Base-by-base conservation (phyloP, 2,113 vertebrate species). In the Festucalex cinctus region DNA sequence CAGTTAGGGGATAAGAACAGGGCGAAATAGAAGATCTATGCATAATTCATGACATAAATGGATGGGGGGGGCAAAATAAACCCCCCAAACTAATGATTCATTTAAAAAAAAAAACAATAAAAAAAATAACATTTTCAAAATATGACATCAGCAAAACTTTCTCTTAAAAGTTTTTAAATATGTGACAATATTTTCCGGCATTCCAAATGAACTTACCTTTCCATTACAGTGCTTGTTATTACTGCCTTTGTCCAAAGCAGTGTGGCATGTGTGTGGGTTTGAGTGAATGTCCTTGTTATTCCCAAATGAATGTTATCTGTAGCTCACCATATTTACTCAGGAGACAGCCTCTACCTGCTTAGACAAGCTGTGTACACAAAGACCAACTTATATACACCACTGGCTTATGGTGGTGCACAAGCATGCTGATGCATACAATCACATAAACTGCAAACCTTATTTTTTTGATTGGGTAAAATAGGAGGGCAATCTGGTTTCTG, bases 231-330 rank as follows among this genome's bases (percentile, higher is more conserved):
- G 7, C 22, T 57, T 60, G 10, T 60, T 60, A n/a, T 10, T n/a
- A 9, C 35, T 20, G 2, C 35, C 26, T 57, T 57, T 19, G 10
- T 26, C 13, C 16, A 14, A 51, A 16, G 26, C 16, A 17, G 14
- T 57, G 1, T 8, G 26, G 54, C 28, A 32, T n/a, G 48, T 28
- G 54, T 16, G 14, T 32, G 2, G 12, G 20, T 22, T 3, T 61
- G 32, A 77, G 54, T 59, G 35, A 53, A 14, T 58, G 67, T 65
- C 75, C 78, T 76, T 83, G 77, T 80, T 66, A 58, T 58, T 77
- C 57, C 68, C 71, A 78, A 77, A 76, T 85, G 84, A 85, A 84
- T 86, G 76, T 88, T 88, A 90, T 91, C 86, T 82, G 83, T 44
- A 22, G 73, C 65, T 78, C 70, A 60, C 83, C 84, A 83, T 85